Evolutionary conservation across 2,113 vertebrate genomes (phyloP).

Genomic region (Heliornis fulica): DNA sequence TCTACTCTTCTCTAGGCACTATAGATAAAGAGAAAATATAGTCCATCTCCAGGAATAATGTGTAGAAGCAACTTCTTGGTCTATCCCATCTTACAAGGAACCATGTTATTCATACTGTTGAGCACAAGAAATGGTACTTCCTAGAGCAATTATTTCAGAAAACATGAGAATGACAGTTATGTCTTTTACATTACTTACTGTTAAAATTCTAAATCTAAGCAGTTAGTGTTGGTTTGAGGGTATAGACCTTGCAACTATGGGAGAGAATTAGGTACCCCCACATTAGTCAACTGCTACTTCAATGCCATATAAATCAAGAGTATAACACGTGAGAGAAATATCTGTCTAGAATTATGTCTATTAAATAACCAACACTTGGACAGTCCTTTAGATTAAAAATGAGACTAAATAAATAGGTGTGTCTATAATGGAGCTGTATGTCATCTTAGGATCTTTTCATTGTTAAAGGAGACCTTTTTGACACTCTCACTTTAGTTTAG

Average conservation of each 20-base stretch:
- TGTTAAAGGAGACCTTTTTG: neutral
- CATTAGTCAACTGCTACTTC: neutral
- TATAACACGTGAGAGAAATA: rapidly evolving
- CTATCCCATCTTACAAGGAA: neutral
- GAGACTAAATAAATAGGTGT: neutral
- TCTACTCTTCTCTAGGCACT: neutral
- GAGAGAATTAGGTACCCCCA: neutral
- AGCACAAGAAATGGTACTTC: neutral
- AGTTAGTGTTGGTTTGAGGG: neutral
- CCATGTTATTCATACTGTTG: neutral
- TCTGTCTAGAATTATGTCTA: neutral
- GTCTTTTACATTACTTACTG: neutral
- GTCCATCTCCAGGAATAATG: rapidly evolving
- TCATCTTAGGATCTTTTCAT: neutral
- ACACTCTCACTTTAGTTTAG: rapidly evolving
- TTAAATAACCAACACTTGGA: neutral
- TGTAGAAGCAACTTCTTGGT: neutral
- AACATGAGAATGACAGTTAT: neutral
- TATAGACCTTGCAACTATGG: neutral
- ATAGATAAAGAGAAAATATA: neutral
- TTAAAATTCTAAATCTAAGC: neutral
- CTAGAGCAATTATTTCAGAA: neutral
- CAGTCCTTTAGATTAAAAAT: neutral
- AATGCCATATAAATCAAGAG: neutral
- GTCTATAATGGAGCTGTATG: neutral